A percentile compares a stretch with the other conserved stretches of the same genome.
These are phyloP conservation scores for Microtus agrestis DNA, from an alignment of 2,797 vertebrate species.

Conservation along the genomic window DNA sequence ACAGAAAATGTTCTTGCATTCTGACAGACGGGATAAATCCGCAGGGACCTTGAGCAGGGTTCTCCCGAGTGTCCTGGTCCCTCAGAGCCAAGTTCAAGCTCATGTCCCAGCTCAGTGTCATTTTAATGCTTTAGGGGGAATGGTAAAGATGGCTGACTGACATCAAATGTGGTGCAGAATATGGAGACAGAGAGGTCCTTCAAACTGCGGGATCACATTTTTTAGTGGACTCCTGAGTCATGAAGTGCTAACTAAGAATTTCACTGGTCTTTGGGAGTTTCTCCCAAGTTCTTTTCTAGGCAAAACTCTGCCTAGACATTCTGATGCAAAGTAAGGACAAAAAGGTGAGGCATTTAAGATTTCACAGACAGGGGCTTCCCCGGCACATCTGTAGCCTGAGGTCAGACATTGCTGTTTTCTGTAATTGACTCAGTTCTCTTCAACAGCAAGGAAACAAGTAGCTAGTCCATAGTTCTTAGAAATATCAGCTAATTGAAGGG, in stretches of 20 bases:
- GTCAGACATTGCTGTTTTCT: background rate
- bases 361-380: background rate
- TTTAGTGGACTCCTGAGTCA: background rate
- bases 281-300: background rate
- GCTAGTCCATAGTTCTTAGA: background rate
- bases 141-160: background rate
- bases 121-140: background rate
- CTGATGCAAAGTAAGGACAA: background rate
- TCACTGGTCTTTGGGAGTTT: background rate
- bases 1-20: background rate
- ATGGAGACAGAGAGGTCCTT: background rate
- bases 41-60: background rate
- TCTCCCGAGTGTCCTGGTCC: background rate
- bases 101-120: background rate
- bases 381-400: background rate
- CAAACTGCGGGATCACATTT: background rate
- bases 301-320: background rate
- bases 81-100: fast-evolving
- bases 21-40: background rate
- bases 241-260: background rate
- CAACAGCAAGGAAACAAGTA: background rate
- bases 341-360: background rate
- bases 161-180: background rate
- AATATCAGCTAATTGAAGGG: background rate
- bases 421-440: background rate